Evolutionary conservation across 2,113 vertebrate species (phyloP).

Genomic region (Perccottus glenii): DNA sequence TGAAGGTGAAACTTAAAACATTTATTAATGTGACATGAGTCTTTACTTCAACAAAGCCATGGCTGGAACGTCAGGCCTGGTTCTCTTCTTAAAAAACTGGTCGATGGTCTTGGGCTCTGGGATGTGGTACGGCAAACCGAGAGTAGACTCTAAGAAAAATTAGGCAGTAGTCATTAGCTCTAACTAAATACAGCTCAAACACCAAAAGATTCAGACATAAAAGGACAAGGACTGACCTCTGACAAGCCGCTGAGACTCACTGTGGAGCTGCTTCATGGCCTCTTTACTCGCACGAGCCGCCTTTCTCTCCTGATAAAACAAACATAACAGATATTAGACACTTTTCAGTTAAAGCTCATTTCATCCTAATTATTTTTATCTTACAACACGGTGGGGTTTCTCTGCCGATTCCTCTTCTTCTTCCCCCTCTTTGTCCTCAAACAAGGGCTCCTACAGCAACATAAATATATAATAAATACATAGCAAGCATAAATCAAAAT

Average conservation of each 20-base stretch:
- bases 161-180: background rate
- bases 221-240: slow-evolving; percentile 82
- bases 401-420: slow-evolving; percentile 49
- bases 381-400: slow-evolving; percentile 72
- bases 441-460: slow-evolving; percentile 43
- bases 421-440: slow-evolving; percentile 39
- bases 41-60: slow-evolving; percentile 94
- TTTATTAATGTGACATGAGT: background rate
- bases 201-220: background rate
- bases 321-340: background rate
- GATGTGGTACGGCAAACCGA: slow-evolving; percentile 92
- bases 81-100: slow-evolving; percentile 88
- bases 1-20: no score
- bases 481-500: background rate
- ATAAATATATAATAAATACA: background rate
- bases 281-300: slow-evolving; percentile 92
- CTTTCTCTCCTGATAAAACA: slow-evolving; percentile 86
- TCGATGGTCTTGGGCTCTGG: slow-evolving; percentile 91
- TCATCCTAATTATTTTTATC: background rate
- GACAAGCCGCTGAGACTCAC: slow-evolving; percentile 91
- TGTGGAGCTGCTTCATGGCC: slow-evolving; percentile 92
- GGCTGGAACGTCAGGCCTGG: slow-evolving; percentile 82
- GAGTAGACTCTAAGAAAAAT: slow-evolving; percentile 81
- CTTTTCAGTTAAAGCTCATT: background rate
- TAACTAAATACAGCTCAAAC: background rate